Evolutionary conservation across 2,113 vertebrate genomes (phyloP).

Genomic region (Athene cunicularia): DNA sequence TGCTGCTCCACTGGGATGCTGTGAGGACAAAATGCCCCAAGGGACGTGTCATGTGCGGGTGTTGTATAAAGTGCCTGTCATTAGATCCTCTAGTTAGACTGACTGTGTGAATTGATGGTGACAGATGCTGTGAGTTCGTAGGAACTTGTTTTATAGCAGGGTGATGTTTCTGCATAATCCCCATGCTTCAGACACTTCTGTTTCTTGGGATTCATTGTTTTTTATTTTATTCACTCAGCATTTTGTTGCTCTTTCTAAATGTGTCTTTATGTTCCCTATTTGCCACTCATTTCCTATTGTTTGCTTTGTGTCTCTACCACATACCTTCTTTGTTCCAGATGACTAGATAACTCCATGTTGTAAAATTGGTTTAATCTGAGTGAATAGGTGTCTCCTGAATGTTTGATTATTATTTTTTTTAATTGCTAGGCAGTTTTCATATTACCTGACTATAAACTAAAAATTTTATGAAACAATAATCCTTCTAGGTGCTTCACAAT

Average conservation of each 20-base stretch:
- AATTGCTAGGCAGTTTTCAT: slow-evolving; percentile 36
- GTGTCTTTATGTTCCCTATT: neutral
- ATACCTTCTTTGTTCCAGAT: slow-evolving; percentile 52
- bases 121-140: neutral
- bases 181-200: neutral
- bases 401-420: slow-evolving; percentile 38
- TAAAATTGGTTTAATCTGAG: slow-evolving; percentile 50
- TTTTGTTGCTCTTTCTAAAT: neutral
- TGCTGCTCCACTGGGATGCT: neutral
- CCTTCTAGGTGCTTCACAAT: neutral
- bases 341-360: slow-evolving; percentile 3
- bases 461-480: slow-evolving; percentile 23
- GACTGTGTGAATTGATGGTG: neutral
- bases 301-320: neutral
- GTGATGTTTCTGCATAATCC: neutral
- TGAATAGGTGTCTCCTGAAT: slow-evolving; percentile 18
- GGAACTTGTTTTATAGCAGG: neutral
- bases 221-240: neutral
- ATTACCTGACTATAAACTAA: slow-evolving; percentile 1
- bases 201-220: neutral
- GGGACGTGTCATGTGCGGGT: neutral
- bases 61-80: neutral
- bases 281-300: neutral
- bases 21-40: neutral
- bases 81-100: neutral